Conservation (phyloP, 1,140 invertebrate species). For the Caenorhabditis briggsae region DNA sequence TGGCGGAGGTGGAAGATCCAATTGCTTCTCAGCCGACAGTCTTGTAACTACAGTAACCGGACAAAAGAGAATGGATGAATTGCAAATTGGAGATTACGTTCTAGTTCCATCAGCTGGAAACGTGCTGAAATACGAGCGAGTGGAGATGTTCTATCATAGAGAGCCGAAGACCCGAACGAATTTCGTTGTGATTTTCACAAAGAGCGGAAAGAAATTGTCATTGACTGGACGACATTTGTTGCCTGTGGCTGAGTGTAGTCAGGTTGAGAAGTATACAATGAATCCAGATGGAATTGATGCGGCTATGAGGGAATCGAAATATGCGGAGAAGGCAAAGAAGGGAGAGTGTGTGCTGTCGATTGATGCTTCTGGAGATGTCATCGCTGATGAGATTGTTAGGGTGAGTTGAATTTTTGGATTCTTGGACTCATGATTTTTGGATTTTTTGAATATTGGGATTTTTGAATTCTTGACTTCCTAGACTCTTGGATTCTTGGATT, state of each 20-base stretch:
- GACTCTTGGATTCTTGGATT: too few species aligned
- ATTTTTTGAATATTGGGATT: too few species aligned
- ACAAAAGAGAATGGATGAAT: slow-evolving; percentile 65
- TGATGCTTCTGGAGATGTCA: slow-evolving; percentile 44
- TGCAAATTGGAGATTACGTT: slow-evolving; percentile 66
- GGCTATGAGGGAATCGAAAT: slow-evolving; percentile 56
- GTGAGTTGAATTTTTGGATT: background rate
- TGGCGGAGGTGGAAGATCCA: slow-evolving; percentile 53
- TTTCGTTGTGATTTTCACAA: slow-evolving; percentile 60
- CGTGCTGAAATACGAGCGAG: slow-evolving; percentile 66
- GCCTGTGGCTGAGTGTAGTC: slow-evolving; percentile 63
- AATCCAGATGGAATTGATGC: slow-evolving; percentile 56
- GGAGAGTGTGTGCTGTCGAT: slow-evolving; percentile 66
- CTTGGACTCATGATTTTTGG: too few species aligned
- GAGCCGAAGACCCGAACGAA: slow-evolving; percentile 57
- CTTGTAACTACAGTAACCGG: slow-evolving; percentile 63
- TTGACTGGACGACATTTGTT: slow-evolving; percentile 64
- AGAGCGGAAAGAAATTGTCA: slow-evolving; percentile 55
- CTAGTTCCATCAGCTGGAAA: slow-evolving; percentile 67
- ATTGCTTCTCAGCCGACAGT: slow-evolving; percentile 65
- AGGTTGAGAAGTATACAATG: slow-evolving; percentile 36
- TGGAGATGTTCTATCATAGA: slow-evolving; percentile 70
- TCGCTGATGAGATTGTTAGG: slow-evolving; percentile 63
- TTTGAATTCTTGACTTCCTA: too few species aligned
- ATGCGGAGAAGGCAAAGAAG: slow-evolving; percentile 61